Percentiles rank a stretch among this genome's conserved stretches.
These are phyloP conservation scores for Neocrepidodera transversa DNA, from an alignment of 2,888 invertebrate genomes.

Conservation along the genomic window DNA sequence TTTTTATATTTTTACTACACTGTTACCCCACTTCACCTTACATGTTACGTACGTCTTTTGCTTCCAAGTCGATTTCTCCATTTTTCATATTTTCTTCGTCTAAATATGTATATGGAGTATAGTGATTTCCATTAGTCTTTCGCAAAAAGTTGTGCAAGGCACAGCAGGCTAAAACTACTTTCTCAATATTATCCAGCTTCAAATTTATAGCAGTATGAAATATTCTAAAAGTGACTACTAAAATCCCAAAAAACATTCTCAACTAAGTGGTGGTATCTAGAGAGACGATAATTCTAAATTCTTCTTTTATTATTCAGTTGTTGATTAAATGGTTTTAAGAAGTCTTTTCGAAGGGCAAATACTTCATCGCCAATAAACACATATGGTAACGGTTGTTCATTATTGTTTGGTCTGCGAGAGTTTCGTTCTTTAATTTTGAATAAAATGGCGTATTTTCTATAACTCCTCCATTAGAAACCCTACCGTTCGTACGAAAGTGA, in stretches of 20 bases:
- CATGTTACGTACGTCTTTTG: no score
- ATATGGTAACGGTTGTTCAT: background rate
- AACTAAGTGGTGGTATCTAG: background rate
- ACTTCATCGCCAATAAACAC: slow-evolving; percentile 11
- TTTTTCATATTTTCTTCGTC: no score
- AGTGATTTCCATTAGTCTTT: no score
- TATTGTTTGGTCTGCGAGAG: background rate
- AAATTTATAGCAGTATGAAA: slow-evolving; percentile 1
- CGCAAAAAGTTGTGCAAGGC: no score
- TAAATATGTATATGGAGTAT: no score
- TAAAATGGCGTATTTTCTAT: no score
- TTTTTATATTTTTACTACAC: no score
- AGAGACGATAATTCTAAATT: slow-evolving; percentile 9
- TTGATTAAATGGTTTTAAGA: slow-evolving; percentile 7
- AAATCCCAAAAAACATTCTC: slow-evolving; percentile 6
- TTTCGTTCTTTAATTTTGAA: background rate
- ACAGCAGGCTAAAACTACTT: background rate
- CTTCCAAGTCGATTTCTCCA: no score
- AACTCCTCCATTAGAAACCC: no score
- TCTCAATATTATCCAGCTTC: background rate
- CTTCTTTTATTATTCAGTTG: background rate
- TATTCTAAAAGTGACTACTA: background rate
- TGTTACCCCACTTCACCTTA: no score
- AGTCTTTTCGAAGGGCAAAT: slow-evolving; percentile 9
- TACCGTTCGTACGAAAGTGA: no score